Percentiles rank a stretch among this genome's conserved stretches.
Conservation (phyloP, 2,888 invertebrate species). For the Epicampocera succincta region DNA sequence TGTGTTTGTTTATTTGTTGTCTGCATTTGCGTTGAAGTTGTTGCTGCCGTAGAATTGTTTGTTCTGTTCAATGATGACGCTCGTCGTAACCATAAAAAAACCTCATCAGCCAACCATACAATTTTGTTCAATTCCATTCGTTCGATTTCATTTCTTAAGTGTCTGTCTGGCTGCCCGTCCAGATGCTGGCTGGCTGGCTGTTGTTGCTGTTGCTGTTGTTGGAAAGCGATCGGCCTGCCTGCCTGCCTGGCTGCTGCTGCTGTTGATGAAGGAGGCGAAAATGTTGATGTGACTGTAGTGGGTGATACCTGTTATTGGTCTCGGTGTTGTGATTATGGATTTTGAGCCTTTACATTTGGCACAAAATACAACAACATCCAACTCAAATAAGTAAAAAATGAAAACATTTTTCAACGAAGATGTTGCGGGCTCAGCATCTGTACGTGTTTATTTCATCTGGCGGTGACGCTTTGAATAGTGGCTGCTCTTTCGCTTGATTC, state of each 20-base stretch:
- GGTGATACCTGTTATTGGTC: slow-evolving; percentile 65
- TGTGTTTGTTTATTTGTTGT: slow-evolving; percentile 38
- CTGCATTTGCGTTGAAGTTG: not conserved
- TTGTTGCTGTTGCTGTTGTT: not conserved
- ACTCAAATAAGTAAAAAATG: slow-evolving; percentile 24
- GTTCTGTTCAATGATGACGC: slow-evolving; percentile 30
- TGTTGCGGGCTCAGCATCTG: slow-evolving; percentile 19
- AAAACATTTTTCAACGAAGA: slow-evolving; percentile 34
- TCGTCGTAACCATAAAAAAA: slow-evolving; percentile 42
- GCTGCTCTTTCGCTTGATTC: slow-evolving; percentile 1
- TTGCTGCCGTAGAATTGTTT: slow-evolving; percentile 18
- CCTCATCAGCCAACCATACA: slow-evolving; percentile 2
- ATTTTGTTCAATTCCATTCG: slow-evolving; percentile 25
- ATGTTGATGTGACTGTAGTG: slow-evolving; percentile 37
- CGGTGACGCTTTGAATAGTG: not conserved
- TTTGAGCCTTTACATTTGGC: slow-evolving; percentile 43
- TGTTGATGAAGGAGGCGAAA: slow-evolving; percentile 33
- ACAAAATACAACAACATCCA: not conserved
- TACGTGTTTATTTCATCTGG: slow-evolving; percentile 6
- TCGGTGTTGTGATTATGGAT: slow-evolving; percentile 56
- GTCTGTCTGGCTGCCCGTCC: slow-evolving; percentile 1
- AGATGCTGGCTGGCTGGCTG: slow-evolving; percentile 20
- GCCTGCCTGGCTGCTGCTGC: slow-evolving; percentile 16
- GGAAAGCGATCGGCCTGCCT: slow-evolving; percentile 17
- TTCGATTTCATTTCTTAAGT: slow-evolving; percentile 49